These are phyloP conservation scores for Urophycis tenuis DNA, from an alignment of 2,797 vertebrate genomes.

Conservation along the genomic window DNA sequence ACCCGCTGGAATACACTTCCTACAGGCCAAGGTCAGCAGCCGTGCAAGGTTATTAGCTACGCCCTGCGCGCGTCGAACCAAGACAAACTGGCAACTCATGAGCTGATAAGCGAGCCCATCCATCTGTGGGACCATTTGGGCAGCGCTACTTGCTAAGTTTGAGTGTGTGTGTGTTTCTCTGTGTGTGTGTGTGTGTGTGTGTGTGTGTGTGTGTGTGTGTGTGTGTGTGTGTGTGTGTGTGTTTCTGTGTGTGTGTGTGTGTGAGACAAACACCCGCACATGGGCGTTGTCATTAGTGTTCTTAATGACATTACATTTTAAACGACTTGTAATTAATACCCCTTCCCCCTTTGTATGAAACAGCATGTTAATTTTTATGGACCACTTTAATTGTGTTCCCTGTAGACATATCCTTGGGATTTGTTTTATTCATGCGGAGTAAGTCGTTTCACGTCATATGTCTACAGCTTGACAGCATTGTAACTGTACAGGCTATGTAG, in stretches of 20 bases:
- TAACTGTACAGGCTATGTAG: neutral
- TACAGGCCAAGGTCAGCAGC: neutral
- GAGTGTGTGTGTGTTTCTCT: too few relatives aligned
- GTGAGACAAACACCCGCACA: neutral
- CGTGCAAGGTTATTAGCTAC: neutral
- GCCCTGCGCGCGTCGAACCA: neutral
- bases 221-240: neutral
- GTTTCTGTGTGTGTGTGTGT: neutral
- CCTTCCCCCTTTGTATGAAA: neutral
- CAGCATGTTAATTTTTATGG: neutral
- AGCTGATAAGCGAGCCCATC: neutral
- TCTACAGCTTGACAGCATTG: neutral
- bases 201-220: neutral
- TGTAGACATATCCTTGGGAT: neutral
- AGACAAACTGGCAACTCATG: neutral
- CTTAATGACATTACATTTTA: neutral
- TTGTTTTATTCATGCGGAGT: neutral
- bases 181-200: neutral
- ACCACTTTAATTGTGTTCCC: neutral
- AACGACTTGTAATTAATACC: neutral
- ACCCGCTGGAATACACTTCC: neutral
- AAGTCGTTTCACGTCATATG: neutral
- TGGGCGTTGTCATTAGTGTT: neutral
- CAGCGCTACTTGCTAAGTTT: neutral
- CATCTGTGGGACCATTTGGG: neutral